Percentiles rank a stretch among this genome's conserved stretches.
Conservation (phyloP, 1,140 invertebrate genomes). For the Drosophila miranda region DNA sequence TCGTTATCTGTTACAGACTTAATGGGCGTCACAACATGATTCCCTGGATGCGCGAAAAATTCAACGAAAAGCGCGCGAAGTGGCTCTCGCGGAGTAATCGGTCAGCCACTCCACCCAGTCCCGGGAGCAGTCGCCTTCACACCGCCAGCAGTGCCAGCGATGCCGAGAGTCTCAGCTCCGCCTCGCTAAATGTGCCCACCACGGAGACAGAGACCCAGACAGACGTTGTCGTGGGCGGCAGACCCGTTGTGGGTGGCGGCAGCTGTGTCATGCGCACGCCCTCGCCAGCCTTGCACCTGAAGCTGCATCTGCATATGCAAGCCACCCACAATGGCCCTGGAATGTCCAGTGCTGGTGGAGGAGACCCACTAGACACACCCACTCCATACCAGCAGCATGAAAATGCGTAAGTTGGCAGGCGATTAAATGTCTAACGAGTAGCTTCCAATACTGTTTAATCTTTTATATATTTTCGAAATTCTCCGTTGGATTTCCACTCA, state of each 20-base stretch:
- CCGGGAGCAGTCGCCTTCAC: constrained; percentile 34
- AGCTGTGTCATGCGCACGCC: constrained; percentile 61
- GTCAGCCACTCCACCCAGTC: constrained; percentile 18
- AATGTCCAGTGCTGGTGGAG: neutral
- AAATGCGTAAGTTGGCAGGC: constrained; percentile 66
- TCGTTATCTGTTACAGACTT: too few species aligned
- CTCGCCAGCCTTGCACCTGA: constrained; percentile 62
- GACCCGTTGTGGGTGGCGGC: constrained; percentile 43
- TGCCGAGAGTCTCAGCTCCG: constrained; percentile 51
- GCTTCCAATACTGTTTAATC: constrained; percentile 8
- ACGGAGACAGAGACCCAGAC: constrained; percentile 64
- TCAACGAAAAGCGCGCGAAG: constrained; percentile 75
- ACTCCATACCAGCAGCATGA: constrained; percentile 47
- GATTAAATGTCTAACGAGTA: constrained; percentile 19
- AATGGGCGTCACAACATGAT: constrained; percentile 73
- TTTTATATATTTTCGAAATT: constrained; percentile 56
- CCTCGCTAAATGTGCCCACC: constrained; percentile 43
- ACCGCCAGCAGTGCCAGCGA: constrained; percentile 41
- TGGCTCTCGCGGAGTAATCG: constrained; percentile 74
- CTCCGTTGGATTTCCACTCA: constrained; percentile 44
- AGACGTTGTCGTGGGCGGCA: constrained; percentile 15
- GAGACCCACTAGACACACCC: constrained; percentile 10
- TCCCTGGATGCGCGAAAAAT: constrained; percentile 81
- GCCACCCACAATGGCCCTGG: neutral
- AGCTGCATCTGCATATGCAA: constrained; percentile 53